A percentile compares a stretch with the other conserved stretches of the same genome.
phyloP scores from a whole-genome alignment of 2,888 invertebrate species.

The Oxystoma pomonae region DNA sequence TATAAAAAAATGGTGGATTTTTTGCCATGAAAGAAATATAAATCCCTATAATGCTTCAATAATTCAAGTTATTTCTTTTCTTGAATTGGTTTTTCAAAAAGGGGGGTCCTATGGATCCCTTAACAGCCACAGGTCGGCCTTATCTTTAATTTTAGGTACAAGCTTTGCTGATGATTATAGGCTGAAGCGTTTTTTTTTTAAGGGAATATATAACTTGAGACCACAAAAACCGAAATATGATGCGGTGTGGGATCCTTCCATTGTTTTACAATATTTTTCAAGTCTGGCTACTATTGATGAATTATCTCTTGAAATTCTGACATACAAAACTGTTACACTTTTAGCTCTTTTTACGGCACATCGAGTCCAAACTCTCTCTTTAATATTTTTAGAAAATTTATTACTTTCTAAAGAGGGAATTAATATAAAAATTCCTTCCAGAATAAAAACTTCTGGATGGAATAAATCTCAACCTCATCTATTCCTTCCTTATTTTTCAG shows the following conservation, averaged over 20 bases:
- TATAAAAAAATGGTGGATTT: slow-evolving; percentile 9
- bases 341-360: slow-evolving; percentile 7
- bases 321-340: slow-evolving; percentile 10
- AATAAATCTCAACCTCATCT: too few species aligned
- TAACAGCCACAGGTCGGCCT: slow-evolving; percentile 6
- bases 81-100: not conserved
- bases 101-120: not conserved
- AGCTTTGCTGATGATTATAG: not conserved
- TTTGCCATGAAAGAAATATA: slow-evolving; percentile 11
- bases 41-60: too few species aligned
- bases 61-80: too few species aligned
- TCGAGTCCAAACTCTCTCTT: not conserved
- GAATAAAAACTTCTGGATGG: too few species aligned
- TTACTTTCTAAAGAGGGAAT: too few species aligned
- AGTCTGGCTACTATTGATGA: slow-evolving; percentile 6
- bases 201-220: not conserved
- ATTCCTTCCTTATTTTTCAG: too few species aligned
- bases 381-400: too few species aligned
- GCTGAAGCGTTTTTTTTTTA: slow-evolving; percentile 5
- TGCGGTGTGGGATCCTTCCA: not conserved
- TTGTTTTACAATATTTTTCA: slow-evolving; percentile 3
- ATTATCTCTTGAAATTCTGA: slow-evolving; percentile 4
- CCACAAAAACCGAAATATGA: not conserved
- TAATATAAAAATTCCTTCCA: too few species aligned
- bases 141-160: slow-evolving; percentile 11